Evolutionary conservation across 1,140 invertebrate species (phyloP).

Genomic region (Zaprionus gabonicus): DNA sequence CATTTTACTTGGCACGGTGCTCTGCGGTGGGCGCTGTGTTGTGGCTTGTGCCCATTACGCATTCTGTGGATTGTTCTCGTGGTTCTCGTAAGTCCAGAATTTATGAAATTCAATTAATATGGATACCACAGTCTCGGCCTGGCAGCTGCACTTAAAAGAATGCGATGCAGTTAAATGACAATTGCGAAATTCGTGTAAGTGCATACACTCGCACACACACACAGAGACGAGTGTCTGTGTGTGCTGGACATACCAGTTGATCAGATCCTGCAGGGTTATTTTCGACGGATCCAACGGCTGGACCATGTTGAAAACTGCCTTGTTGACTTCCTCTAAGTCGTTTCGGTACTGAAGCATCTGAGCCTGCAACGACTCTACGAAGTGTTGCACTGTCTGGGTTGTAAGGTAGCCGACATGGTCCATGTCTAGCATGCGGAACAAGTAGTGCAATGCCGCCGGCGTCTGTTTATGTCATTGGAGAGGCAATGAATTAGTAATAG

Average conservation of each 20-base stretch:
- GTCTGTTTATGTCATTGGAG: conserved; percentile 5
- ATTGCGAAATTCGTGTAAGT: neutral
- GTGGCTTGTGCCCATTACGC: conserved; percentile 58
- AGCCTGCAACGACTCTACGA: conserved; percentile 97
- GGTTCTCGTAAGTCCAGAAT: conserved; percentile 98
- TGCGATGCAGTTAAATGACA: neutral
- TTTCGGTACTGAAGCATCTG: conserved; percentile 93
- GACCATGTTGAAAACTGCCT: conserved; percentile 99
- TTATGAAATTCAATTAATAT: conserved; percentile 98
- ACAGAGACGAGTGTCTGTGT: neutral
- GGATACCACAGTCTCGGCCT: conserved; percentile 96
- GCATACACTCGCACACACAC: neutral
- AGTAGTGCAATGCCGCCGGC: conserved; percentile 95
- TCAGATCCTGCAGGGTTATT: conserved; percentile 95
- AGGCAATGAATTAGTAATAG: neutral
- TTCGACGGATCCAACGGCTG: conserved; percentile 92
- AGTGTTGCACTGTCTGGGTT: conserved; percentile 96
- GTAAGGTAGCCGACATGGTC: conserved; percentile 94
- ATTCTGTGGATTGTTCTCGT: conserved; percentile 87
- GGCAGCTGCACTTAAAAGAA: conserved; percentile 87
- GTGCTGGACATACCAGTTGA: conserved; percentile 75
- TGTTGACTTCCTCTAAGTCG: conserved; percentile 96
- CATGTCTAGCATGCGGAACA: conserved; percentile 97
- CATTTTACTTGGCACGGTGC: conserved; percentile 16
- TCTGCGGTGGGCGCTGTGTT: neutral